These are phyloP conservation scores for Spinus olivaceus DNA, from an alignment of 2,797 vertebrate genomes.

Conservation along the genomic window DNA sequence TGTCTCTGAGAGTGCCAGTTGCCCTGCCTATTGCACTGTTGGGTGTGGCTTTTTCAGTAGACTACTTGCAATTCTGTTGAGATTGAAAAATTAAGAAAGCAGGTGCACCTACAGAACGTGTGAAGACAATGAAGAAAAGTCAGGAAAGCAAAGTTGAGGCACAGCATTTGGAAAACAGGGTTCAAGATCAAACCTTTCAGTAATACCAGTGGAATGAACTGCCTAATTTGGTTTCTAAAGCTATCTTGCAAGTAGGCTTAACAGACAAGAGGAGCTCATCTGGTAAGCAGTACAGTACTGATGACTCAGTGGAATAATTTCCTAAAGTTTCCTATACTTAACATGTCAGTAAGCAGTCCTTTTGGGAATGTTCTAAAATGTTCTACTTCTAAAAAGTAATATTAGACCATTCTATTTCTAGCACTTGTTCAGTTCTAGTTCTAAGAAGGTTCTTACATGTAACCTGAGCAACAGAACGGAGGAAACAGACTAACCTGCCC, in stretches of 20 bases:
- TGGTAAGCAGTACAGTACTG: neutral
- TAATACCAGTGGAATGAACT: neutral
- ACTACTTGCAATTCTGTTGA: neutral
- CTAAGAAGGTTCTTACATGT: neutral
- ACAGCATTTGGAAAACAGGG: neutral
- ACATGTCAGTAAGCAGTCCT: neutral
- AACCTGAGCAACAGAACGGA: neutral
- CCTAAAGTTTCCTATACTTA: neutral
- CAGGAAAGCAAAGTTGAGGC: neutral
- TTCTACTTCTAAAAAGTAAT: too few relatives aligned
- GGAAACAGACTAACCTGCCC: neutral
- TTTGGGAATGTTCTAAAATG: conserved; percentile 3
- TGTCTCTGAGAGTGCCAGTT: neutral
- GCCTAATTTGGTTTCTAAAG: neutral
- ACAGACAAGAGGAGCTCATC: neutral
- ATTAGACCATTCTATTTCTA: conserved; percentile 24
- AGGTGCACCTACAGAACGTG: neutral
- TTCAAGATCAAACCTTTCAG: neutral
- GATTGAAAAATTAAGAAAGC: neutral
- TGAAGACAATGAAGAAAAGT: neutral
- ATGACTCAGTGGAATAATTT: conserved; percentile 24
- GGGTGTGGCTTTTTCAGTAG: neutral
- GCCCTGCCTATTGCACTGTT: neutral
- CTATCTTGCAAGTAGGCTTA: neutral
- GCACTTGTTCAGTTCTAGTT: neutral